Evolutionary conservation across 2,113 vertebrate genomes (phyloP), one percentile per base, ranked within the genome.

Genomic region (Equus quagga): DNA sequence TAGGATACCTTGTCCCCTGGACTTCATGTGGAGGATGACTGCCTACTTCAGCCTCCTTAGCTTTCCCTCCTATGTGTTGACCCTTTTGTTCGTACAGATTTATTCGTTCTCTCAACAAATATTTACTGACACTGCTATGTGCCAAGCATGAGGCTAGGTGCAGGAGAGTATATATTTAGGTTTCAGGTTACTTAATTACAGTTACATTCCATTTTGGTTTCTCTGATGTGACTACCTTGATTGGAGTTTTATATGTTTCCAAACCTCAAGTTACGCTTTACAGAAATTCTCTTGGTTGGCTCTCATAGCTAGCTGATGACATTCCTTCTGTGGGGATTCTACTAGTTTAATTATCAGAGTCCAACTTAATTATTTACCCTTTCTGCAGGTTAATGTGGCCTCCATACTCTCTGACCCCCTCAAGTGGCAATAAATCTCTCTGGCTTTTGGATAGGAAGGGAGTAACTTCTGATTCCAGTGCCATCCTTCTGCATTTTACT

Each of bases 61-160:
- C 86, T 92, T 87, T 94, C 31, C 31, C 36, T 69, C 36, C 51
- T 17, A 41, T n/a, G 21, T 80, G 56, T 31, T 76, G 51, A 89
- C 36, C 31, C 51, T 54, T 92, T 89, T 75, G 21, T 72, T 94
- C 69, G 72, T n/a, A 12, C 7, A 60, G 56, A 94, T 94, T 49
- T 54, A 86, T 67, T 97, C 15, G 69, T 83, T 89, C 21, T 89
- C 60, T 85, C 73, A 81, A 51, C 17, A 80, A 75, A 67, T 72
- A 85, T 82, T 83, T 89, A 92, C 76, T 58, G 31, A n/a, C 36
- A 79, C 70, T 51, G 64, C 1, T 72, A 49, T 70, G 51, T 62
- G 54, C n/a, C 84, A 82, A 86, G 19, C 28, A 64, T 67, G 36
- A 91, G 60, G 18, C 51, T 89, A 80, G 19, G 11, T 96, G 11